phyloP scores from a whole-genome alignment of 1,140 invertebrate genomes.

The Aphaenogaster ashmeadi region DNA sequence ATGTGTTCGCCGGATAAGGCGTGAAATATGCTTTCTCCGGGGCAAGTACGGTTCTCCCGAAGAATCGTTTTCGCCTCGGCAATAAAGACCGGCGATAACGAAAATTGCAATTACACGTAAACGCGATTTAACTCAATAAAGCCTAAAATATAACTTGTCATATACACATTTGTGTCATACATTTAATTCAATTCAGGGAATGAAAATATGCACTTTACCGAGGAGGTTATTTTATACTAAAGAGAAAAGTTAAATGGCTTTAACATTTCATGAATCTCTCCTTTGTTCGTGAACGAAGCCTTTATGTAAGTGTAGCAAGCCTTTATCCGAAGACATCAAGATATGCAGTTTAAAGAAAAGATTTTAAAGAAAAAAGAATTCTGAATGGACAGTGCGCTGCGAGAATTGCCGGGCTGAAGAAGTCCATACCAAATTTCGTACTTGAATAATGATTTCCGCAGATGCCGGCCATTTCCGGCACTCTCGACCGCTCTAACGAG shows the following conservation, averaged over 20 bases:
- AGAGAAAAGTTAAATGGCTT: neutral
- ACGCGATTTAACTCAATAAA: neutral
- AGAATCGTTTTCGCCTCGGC: constrained; percentile 13
- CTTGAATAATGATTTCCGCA: constrained; percentile 66
- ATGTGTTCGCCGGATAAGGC: constrained; percentile 45
- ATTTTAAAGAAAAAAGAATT: constrained; percentile 7
- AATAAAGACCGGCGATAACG: constrained; percentile 29
- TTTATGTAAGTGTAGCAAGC: neutral
- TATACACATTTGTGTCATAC: neutral
- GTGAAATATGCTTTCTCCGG: constrained; percentile 51
- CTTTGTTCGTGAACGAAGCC: constrained; percentile 12
- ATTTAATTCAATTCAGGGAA: neutral
- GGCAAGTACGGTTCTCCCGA: neutral
- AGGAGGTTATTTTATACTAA: neutral
- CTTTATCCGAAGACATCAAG: neutral
- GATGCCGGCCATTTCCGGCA: constrained; percentile 57
- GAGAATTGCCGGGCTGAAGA: constrained; percentile 23
- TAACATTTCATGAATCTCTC: neutral
- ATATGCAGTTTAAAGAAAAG: neutral
- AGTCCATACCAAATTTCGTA: constrained; percentile 44
- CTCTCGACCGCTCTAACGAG: constrained; percentile 62
- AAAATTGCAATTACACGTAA: constrained; percentile 1
- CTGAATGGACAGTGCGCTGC: neutral
- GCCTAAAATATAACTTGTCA: neutral
- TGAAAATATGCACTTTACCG: neutral